Evolutionary conservation across 2,113 vertebrate genomes (phyloP).

Genomic region (Nycticorax nycticorax): DNA sequence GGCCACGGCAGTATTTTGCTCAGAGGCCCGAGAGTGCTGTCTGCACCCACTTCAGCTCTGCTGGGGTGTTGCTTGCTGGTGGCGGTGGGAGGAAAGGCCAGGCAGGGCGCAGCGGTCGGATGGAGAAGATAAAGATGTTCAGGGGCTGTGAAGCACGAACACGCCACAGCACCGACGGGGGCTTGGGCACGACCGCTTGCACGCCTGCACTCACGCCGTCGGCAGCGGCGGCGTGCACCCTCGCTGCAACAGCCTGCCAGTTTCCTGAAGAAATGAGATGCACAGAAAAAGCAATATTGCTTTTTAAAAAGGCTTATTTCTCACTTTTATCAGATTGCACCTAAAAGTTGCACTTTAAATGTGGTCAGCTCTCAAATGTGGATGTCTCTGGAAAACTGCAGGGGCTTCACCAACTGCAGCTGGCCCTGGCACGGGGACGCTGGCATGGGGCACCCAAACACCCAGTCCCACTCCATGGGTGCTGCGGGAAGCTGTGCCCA

Average conservation of each 20-base stretch:
- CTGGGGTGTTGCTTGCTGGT: background rate
- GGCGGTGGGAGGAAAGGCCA: background rate
- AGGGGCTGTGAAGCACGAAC: background rate
- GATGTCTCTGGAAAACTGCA: background rate
- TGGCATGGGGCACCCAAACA: background rate
- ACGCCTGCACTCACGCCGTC: rapidly evolving
- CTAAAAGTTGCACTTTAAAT: background rate
- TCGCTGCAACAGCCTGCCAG: background rate
- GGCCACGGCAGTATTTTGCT: background rate
- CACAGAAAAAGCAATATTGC: background rate
- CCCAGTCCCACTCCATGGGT: rapidly evolving
- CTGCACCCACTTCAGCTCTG: background rate
- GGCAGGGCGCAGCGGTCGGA: background rate
- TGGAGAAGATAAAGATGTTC: too few species aligned
- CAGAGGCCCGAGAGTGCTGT: background rate
- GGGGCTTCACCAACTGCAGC: background rate
- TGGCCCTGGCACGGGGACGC: rapidly evolving
- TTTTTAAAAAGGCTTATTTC: background rate
- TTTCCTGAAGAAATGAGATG: background rate
- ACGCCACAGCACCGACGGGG: rapidly evolving
- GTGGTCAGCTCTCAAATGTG: background rate
- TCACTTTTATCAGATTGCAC: background rate
- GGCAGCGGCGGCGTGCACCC: background rate
- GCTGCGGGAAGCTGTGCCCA: background rate
- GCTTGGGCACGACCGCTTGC: background rate